phyloP scores from a whole-genome alignment of 2,113 vertebrate genomes.

The Sceloporus undulatus region DNA sequence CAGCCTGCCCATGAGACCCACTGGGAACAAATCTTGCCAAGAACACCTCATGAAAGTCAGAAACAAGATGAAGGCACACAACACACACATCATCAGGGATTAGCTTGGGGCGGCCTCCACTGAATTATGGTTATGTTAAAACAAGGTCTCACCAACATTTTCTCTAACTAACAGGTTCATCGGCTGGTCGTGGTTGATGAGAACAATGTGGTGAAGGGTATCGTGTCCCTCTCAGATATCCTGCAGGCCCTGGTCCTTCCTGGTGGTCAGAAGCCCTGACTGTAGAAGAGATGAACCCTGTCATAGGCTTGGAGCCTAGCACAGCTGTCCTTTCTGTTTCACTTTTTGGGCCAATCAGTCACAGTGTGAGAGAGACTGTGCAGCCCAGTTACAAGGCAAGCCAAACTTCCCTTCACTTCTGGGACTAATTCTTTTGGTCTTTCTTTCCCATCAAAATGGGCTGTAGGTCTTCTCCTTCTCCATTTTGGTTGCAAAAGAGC shows the following conservation, averaged over 20 bases:
- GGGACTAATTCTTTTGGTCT: not conserved
- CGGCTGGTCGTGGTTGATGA: slow-evolving; percentile 96
- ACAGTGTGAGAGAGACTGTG: not conserved
- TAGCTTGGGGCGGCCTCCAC: not conserved
- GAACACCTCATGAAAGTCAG: too few species aligned
- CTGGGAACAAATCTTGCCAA: too few species aligned
- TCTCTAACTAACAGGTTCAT: slow-evolving; percentile 84
- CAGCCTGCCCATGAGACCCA: too few species aligned
- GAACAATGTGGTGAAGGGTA: slow-evolving; percentile 93
- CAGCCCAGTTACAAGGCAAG: not conserved
- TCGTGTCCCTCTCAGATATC: slow-evolving; percentile 95
- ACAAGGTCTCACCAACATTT: not conserved
- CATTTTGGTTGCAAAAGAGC: not conserved
- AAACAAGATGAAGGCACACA: too few species aligned
- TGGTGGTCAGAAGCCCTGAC: slow-evolving; percentile 74
- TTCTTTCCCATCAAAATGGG: not conserved
- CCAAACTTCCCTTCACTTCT: not conserved
- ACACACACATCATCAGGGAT: too few species aligned
- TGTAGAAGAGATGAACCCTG: not conserved
- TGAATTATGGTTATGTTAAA: not conserved
- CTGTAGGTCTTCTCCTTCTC: not conserved
- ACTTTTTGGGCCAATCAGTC: not conserved
- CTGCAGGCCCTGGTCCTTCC: slow-evolving; percentile 94
- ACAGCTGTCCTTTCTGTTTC: not conserved
- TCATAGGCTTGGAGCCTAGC: not conserved